phyloP scores from a whole-genome alignment of 2,888 invertebrate species.

The Branchipolynoe longqiensis region DNA sequence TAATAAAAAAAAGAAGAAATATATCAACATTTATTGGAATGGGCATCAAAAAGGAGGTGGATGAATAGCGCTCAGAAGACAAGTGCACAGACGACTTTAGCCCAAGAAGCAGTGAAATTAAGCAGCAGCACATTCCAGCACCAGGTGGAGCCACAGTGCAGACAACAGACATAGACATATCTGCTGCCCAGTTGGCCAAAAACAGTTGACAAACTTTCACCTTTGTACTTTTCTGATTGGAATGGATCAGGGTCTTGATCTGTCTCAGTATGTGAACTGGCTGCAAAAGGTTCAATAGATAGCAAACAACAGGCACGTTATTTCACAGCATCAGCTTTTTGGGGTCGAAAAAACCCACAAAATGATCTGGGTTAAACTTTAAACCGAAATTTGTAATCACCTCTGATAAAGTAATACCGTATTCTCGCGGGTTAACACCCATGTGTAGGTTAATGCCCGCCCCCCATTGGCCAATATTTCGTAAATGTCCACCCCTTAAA shows the following conservation, averaged over 20 bases:
- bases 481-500: too few relatives aligned
- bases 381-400: too few relatives aligned
- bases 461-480: too few relatives aligned
- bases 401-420: too few relatives aligned
- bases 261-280: neutral
- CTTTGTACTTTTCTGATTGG: conserved; percentile 57
- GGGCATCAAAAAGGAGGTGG: too few relatives aligned
- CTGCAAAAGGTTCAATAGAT: conserved; percentile 30
- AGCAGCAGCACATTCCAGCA: too few relatives aligned
- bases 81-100: conserved; percentile 13
- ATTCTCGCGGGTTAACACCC: too few relatives aligned
- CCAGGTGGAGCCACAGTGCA: too few relatives aligned
- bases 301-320: conserved; percentile 27
- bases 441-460: too few relatives aligned
- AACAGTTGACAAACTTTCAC: conserved; percentile 16
- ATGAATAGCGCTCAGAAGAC: neutral
- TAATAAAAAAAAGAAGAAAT: neutral
- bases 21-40: neutral
- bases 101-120: conserved; percentile 37
- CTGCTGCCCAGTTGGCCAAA: neutral
- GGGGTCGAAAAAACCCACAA: too few relatives aligned
- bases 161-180: conserved; percentile 13
- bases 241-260: conserved; percentile 44
- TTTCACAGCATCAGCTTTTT: too few relatives aligned
- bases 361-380: too few relatives aligned